These are phyloP conservation scores for Leucophora obtusa DNA, from an alignment of 2,888 invertebrate genomes.

Conservation along the genomic window DNA sequence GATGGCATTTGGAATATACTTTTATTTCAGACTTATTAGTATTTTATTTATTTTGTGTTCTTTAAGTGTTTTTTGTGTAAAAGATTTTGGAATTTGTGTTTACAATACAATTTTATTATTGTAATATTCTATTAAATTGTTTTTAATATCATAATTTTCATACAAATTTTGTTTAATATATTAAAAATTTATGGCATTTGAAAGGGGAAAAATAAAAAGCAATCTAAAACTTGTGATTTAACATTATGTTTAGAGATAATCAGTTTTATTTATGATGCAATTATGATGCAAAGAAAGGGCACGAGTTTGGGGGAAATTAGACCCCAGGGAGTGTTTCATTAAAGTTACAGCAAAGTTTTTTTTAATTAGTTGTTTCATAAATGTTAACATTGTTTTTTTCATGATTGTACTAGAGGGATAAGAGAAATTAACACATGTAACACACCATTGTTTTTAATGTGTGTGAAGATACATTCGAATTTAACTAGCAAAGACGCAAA, in stretches of 20 bases:
- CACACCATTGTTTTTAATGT: no score
- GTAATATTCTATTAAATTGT: constrained; percentile 31
- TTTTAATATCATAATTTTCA: constrained; percentile 40
- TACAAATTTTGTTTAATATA: constrained; percentile 9
- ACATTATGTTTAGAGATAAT: no score
- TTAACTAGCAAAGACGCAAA: no score
- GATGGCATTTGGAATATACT: constrained; percentile 29
- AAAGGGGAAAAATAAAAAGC: not conserved
- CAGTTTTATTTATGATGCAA: not conserved
- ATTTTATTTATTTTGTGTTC: constrained; percentile 1
- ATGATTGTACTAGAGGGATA: no score
- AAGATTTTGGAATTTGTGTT: constrained; percentile 18
- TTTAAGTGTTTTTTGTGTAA: constrained; percentile 30
- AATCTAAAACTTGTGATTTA: no score
- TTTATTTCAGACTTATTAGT: constrained; percentile 18
- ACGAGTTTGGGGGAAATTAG: no score
- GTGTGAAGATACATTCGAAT: no score
- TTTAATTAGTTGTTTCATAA: not conserved
- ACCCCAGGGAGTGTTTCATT: not conserved
- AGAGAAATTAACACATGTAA: no score
- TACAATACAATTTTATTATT: constrained; percentile 26
- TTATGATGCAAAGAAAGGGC: not conserved
- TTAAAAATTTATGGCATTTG: constrained; percentile 14
- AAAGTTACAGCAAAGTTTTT: not conserved
- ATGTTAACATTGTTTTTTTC: not conserved